Evolutionary conservation across 2,113 vertebrate species (phyloP), one percentile per base, ranked within the genome.

Genomic region (Cyprinodon tularosa): DNA sequence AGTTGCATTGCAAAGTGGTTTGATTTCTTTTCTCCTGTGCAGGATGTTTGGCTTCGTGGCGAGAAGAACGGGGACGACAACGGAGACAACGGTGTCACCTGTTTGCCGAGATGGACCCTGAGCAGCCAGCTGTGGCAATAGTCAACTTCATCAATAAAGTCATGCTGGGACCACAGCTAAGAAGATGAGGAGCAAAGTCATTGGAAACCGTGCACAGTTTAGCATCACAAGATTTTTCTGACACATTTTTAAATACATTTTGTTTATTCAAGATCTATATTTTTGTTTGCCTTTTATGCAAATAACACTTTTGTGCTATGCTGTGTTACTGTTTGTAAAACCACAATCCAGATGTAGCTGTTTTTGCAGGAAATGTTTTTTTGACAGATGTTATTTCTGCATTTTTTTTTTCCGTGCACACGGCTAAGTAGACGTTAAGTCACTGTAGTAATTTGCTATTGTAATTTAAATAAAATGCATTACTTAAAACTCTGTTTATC

Each of bases 101-200:
- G 79, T 98, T 98, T 83, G 95, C 96, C 0, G 96, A 97, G 86
- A 91, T 96, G 53, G 97, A 98, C 81, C 96, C 96, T 0, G 96
- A 98, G 72, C 97, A 98, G 73, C 97, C 97, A 6, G 96, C 97
- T 4, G 92, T 93, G 0, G 96, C 96, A 76, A 97, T 98, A 0
- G 95, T 97, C 85, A 96, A 96, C 90, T 98, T 98, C 71, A 96
- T 98, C 91, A 97, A 96, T 91, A 98, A 98, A 93, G 97, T 97
- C 87, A 95, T 98, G 90, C 94, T 98, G 76, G 96, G 96, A 15
- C 93, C 93, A 57, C 96, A 96, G 61, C 85, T 93, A 22, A 89
- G 89, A 68, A 92, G 93, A 93, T 94, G 78, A 87, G 57, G 48
- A 62, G 45, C 13, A 9, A 38, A 22, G 17, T 15, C 14, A 67